These are phyloP conservation scores for Drosophila tanythrix DNA, from an alignment of 2,888 invertebrate species.

Conservation along the genomic window DNA sequence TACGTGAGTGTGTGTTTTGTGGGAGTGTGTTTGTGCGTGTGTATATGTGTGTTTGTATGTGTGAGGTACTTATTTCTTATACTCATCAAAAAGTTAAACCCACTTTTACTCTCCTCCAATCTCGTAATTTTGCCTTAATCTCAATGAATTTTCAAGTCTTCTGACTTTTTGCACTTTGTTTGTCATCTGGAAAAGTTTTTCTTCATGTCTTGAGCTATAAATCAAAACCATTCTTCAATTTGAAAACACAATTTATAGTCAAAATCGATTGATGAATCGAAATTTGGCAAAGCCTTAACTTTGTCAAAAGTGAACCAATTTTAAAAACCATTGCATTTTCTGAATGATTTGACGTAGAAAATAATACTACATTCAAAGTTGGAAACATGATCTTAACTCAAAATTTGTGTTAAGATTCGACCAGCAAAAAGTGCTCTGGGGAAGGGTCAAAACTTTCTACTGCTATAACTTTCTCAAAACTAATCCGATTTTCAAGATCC, in stretches of 20 bases:
- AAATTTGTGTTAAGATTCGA: not conserved
- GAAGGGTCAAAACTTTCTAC: not conserved
- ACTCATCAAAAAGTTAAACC: slow-evolving; percentile 12
- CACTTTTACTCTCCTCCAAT: not conserved
- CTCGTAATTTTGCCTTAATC: not conserved
- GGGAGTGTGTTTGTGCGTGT: not conserved
- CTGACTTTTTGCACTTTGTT: not conserved
- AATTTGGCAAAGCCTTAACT: not conserved
- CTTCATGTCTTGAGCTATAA: rapidly evolving
- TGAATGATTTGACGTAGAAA: not conserved
- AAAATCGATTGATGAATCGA: not conserved
- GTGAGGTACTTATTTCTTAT: slow-evolving; percentile 11
- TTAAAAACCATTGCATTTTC: not conserved
- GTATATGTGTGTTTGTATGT: not conserved
- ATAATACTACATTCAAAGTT: not conserved
- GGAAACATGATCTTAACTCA: not conserved
- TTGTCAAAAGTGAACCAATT: not conserved
- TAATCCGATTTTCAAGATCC: slow-evolving; percentile 9
- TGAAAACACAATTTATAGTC: not conserved
- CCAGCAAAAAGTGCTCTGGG: not conserved
- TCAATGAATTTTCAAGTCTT: not conserved
- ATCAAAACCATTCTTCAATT: not conserved
- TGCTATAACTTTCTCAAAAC: slow-evolving; percentile 4
- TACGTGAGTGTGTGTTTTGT: not conserved
- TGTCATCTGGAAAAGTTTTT: not conserved